A percentile compares a stretch with the other conserved stretches of the same genome.
Evolutionary conservation across 1,140 invertebrate genomes (phyloP).

Genomic region (Drosophila nannoptera): DNA sequence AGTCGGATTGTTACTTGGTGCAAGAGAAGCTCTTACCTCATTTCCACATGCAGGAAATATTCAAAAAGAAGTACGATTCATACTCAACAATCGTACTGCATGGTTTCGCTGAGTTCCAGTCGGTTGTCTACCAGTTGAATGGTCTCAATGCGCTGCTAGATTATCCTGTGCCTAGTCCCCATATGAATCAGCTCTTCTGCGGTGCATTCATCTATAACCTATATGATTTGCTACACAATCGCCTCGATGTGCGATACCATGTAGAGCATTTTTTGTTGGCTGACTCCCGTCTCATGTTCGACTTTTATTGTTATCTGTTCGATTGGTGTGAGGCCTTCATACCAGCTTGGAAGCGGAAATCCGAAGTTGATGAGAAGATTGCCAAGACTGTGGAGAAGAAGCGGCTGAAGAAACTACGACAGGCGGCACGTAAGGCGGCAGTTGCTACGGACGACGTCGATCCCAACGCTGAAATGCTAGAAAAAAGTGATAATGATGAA

Average conservation of each 20-base stretch:
- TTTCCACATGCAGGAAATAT: slow-evolving; percentile 83
- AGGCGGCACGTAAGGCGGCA: slow-evolving; percentile 55
- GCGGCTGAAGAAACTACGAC: slow-evolving; percentile 64
- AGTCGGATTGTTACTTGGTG: slow-evolving; percentile 82
- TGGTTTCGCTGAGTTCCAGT: slow-evolving; percentile 86
- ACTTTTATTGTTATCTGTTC: slow-evolving; percentile 72
- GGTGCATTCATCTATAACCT: slow-evolving; percentile 88
- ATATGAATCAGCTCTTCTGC: slow-evolving; percentile 83
- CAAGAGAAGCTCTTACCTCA: slow-evolving; percentile 82
- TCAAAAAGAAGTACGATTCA: slow-evolving; percentile 82
- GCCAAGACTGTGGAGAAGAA: slow-evolving; percentile 59
- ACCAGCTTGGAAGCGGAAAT: slow-evolving; percentile 59
- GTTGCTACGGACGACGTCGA: slow-evolving; percentile 23
- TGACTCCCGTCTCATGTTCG: slow-evolving; percentile 80
- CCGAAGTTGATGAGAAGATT: slow-evolving; percentile 21
- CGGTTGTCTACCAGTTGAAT: slow-evolving; percentile 82
- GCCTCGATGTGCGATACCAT: slow-evolving; percentile 80
- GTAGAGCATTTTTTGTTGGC: slow-evolving; percentile 80
- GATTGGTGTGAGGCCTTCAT: slow-evolving; percentile 65
- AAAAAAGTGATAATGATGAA: slow-evolving; percentile 34
- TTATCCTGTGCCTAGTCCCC: slow-evolving; percentile 80
- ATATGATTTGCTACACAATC: slow-evolving; percentile 81
- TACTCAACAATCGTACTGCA: slow-evolving; percentile 84
- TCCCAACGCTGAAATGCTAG: slow-evolving; percentile 56
- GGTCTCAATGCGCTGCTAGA: slow-evolving; percentile 84